Evolutionary conservation across 2,113 vertebrate genomes (phyloP).

Genomic region (Ptyas mucosa): DNA sequence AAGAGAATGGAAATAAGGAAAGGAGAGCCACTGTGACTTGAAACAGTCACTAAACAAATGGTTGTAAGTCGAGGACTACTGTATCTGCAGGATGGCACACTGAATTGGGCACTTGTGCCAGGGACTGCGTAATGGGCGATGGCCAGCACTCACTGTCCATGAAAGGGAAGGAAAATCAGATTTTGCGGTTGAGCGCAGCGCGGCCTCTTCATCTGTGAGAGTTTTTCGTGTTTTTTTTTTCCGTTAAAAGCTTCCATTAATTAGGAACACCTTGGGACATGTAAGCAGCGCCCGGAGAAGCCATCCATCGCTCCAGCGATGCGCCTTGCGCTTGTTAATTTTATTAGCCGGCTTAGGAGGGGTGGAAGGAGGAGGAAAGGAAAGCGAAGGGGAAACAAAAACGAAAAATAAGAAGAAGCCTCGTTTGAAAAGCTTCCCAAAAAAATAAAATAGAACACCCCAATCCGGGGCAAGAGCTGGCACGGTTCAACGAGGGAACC

Average conservation of each 20-base stretch:
- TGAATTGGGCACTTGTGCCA: background rate
- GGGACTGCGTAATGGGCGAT: background rate
- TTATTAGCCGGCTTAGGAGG: background rate
- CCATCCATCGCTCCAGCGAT: background rate
- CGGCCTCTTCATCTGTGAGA: background rate
- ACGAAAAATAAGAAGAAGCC: background rate
- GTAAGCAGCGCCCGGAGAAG: background rate
- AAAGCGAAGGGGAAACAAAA: too few species aligned
- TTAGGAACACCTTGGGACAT: background rate
- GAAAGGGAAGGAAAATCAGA: background rate
- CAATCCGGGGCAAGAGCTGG: background rate
- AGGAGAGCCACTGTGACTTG: background rate
- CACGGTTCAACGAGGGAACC: background rate
- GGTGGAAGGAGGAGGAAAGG: background rate
- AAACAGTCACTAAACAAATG: background rate
- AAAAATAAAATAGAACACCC: background rate
- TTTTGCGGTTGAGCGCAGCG: background rate
- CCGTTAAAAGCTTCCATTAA: background rate
- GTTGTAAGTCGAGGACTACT: background rate
- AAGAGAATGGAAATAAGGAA: background rate
- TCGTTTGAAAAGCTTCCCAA: background rate
- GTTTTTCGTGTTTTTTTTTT: background rate
- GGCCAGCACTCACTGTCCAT: background rate
- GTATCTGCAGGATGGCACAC: background rate
- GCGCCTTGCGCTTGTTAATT: conserved; percentile 19